Conservation (phyloP, 2,888 invertebrate genomes). For the Dione vanillae region DNA sequence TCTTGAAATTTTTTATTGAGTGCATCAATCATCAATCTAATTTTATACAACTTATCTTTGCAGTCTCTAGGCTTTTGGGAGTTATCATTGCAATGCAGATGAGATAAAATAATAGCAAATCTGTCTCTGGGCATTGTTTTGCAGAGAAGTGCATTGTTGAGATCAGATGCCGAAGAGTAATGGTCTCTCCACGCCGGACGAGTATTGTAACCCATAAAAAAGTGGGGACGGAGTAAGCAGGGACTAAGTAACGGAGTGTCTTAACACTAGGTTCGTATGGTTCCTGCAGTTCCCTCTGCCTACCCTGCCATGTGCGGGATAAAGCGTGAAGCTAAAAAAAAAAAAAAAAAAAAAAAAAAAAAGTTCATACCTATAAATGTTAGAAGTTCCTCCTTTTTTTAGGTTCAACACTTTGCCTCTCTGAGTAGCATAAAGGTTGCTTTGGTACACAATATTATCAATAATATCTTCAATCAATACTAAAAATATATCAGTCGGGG, state of each 20-base stretch:
- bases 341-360: no score
- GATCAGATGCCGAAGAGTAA: constrained; percentile 47
- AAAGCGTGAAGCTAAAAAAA: no score
- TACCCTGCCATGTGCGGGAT: no score
- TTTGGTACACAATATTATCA: constrained; percentile 49
- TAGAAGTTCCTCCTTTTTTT: constrained; percentile 49
- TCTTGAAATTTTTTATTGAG: no score
- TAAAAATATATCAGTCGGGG: constrained; percentile 48
- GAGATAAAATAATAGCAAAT: constrained; percentile 47
- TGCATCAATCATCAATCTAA: no score
- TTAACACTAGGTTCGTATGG: no score
- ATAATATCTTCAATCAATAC: constrained; percentile 47
- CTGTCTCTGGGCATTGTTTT: constrained; percentile 49
- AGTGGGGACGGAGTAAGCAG: no score
- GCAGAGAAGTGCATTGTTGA: constrained; percentile 44
- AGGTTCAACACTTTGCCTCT: constrained; percentile 48
- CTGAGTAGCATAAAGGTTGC: constrained; percentile 48
- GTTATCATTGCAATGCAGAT: constrained; percentile 48
- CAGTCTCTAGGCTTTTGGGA: constrained; percentile 43
- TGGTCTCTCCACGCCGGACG: constrained; percentile 46
- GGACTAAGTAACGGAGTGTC: no score
- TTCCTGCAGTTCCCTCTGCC: no score
- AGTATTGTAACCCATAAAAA: no score
- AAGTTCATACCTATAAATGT: constrained; percentile 49
- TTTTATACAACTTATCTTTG: no score